phyloP scores from a whole-genome alignment of 2,113 vertebrate species.

The Jaculus jaculus region DNA sequence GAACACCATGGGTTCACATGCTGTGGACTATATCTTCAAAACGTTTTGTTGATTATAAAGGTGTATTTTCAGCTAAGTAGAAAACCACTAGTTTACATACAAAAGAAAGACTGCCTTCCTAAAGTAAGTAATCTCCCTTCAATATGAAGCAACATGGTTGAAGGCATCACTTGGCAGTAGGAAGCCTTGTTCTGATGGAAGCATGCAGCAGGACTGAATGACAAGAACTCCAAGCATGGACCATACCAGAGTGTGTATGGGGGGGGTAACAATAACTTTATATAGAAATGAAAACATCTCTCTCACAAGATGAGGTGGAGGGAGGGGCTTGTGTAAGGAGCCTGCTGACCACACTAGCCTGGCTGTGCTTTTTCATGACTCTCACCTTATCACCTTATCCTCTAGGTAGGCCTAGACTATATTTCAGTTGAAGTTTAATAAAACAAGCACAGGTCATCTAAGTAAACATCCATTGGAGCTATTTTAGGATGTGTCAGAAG shows the following conservation, averaged over 20 bases:
- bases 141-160: background rate
- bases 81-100: background rate
- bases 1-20: background rate
- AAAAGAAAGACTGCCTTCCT: constrained; percentile 3
- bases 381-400: background rate
- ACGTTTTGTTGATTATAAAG: background rate
- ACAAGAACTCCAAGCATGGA: background rate
- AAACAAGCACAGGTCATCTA: background rate
- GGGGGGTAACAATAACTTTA: background rate
- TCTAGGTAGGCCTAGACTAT: background rate
- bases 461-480: background rate
- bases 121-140: background rate
- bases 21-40: background rate
- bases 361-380: background rate
- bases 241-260: rapidly evolving
- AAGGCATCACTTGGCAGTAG: background rate
- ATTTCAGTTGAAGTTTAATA: background rate
- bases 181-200: background rate
- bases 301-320: background rate
- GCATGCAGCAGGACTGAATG: no score
- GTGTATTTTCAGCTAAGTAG: constrained; percentile 4
- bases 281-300: background rate
- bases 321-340: background rate
- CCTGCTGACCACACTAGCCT: background rate
- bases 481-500: constrained; percentile 66